Conservation (phyloP, 2,797 vertebrate genomes). For the Falco novaeseelandiae region DNA sequence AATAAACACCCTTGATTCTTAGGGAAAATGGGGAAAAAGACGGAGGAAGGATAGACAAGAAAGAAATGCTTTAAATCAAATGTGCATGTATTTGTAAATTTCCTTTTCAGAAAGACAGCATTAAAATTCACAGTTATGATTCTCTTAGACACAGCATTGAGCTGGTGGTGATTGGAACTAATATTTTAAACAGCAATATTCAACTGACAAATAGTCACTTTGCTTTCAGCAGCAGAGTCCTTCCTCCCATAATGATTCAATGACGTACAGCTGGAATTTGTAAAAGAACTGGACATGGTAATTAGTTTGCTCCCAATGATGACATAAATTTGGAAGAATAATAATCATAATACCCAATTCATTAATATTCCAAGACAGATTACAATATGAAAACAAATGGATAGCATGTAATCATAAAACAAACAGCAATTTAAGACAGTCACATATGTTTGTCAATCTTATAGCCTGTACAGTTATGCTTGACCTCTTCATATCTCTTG, state of each 20-base stretch:
- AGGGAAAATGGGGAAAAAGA: neutral
- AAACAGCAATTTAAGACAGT: neutral
- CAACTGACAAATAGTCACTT: neutral
- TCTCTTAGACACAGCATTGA: neutral
- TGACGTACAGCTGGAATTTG: neutral
- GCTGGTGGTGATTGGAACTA: neutral
- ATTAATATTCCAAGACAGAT: neutral
- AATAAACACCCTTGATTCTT: neutral
- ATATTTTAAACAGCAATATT: neutral
- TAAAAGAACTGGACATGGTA: neutral
- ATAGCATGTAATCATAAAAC: neutral
- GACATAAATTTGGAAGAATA: neutral
- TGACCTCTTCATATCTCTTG: neutral
- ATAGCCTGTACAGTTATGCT: neutral
- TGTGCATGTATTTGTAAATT: neutral
- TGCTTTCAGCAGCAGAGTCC: neutral
- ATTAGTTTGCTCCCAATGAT: neutral
- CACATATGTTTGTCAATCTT: neutral
- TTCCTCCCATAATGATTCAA: neutral
- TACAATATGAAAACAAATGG: neutral
- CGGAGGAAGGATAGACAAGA: neutral
- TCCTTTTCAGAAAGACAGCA: neutral
- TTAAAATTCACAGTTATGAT: slow-evolving; percentile 1
- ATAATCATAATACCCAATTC: neutral
- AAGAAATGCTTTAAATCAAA: neutral